phyloP scores from a whole-genome alignment of 2,797 vertebrate genomes.

The Bryconaethiops microstoma region DNA sequence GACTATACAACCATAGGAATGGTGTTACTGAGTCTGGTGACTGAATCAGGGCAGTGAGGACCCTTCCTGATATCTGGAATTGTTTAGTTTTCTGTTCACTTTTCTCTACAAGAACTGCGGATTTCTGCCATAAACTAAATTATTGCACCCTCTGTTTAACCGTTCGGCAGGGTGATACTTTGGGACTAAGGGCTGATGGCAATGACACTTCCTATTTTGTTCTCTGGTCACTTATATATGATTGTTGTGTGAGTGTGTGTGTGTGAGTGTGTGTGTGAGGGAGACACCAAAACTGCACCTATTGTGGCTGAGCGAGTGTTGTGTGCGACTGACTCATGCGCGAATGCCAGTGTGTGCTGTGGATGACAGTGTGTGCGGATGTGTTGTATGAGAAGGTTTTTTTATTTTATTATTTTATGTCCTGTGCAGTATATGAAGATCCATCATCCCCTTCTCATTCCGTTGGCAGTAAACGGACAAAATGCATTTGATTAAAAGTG shows the following conservation, averaged over 20 bases:
- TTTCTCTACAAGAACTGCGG: slow-evolving; percentile 43
- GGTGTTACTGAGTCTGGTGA: slow-evolving; percentile 22
- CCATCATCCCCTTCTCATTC: background rate
- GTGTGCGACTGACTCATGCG: slow-evolving; percentile 49
- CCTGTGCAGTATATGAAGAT: slow-evolving; percentile 29
- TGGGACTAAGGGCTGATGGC: slow-evolving; percentile 64
- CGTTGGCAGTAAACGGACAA: slow-evolving; percentile 38
- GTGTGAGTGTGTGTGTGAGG: background rate
- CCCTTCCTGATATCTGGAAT: slow-evolving; percentile 35
- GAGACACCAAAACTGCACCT: slow-evolving; percentile 20
- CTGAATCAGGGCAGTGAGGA: slow-evolving; percentile 3
- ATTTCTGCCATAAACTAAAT: slow-evolving; percentile 50
- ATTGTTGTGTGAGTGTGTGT: slow-evolving; percentile 18
- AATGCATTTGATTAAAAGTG: slow-evolving; percentile 32
- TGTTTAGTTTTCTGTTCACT: slow-evolving; percentile 20
- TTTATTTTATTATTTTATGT: background rate
- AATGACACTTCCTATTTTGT: slow-evolving; percentile 55
- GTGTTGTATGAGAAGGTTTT: slow-evolving; percentile 20
- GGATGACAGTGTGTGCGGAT: slow-evolving; percentile 54
- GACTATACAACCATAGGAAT: background rate
- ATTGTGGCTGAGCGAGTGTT: slow-evolving; percentile 39
- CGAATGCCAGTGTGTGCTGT: slow-evolving; percentile 48
- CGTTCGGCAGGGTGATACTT: slow-evolving; percentile 59
- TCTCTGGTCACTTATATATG: slow-evolving; percentile 44
- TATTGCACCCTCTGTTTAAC: slow-evolving; percentile 51